Percentiles rank a stretch among this genome's conserved stretches.
Evolutionary conservation across 1,140 invertebrate species (phyloP).

Genomic region (Cydia splendana): DNA sequence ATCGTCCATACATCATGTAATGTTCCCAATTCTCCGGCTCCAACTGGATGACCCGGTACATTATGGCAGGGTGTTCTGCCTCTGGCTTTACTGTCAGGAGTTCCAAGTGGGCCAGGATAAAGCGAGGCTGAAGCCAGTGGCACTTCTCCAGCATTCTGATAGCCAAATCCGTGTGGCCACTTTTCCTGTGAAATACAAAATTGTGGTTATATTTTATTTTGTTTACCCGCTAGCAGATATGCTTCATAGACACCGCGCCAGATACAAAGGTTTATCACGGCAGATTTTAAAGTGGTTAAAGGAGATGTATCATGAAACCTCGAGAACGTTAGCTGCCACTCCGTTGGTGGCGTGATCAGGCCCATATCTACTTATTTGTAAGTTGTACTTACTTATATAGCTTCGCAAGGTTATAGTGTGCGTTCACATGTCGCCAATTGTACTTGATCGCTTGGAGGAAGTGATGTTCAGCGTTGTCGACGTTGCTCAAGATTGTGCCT

Average conservation of each 20-base stretch:
- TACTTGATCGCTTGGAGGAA: slow-evolving; percentile 89
- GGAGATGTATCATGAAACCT: too few species aligned
- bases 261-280: too few species aligned
- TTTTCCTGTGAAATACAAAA: slow-evolving; percentile 79
- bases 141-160: slow-evolving; percentile 85
- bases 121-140: slow-evolving; percentile 83
- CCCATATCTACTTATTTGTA: not conserved
- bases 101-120: slow-evolving; percentile 85
- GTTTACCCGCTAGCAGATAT: not conserved
- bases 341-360: too few species aligned
- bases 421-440: slow-evolving; percentile 89
- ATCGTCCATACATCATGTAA: slow-evolving; percentile 84
- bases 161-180: slow-evolving; percentile 83
- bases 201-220: not conserved
- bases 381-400: slow-evolving; percentile 84
- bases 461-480: slow-evolving; percentile 86
- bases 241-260: too few species aligned
- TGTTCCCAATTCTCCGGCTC: slow-evolving; percentile 85
- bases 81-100: slow-evolving; percentile 82
- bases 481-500: slow-evolving; percentile 86
- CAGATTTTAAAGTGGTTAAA: too few species aligned
- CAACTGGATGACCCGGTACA: slow-evolving; percentile 81
- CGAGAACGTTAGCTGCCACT: too few species aligned
- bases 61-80: slow-evolving; percentile 76
- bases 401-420: slow-evolving; percentile 92